A percentile compares a stretch with the other conserved stretches of the same genome.
Conservation (phyloP, 2,113 vertebrate genomes). For the Seriola quinqueradiata region DNA sequence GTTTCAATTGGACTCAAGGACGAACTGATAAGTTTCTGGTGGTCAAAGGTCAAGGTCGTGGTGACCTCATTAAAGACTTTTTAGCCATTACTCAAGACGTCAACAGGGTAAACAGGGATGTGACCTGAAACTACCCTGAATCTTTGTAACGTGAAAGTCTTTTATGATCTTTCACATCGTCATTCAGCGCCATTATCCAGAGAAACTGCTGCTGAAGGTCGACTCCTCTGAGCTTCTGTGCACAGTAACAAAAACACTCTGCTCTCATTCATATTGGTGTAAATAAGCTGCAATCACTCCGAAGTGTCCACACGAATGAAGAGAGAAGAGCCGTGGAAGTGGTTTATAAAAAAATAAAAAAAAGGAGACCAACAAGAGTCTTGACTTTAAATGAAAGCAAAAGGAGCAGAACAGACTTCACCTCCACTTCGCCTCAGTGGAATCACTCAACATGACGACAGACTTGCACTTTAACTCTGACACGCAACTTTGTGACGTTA, state of each 20-base stretch:
- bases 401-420: background rate
- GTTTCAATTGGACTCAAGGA: no score
- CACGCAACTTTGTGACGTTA: no score
- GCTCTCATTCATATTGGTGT: background rate
- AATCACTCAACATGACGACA: background rate
- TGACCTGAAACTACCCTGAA: no score
- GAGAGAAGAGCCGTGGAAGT: background rate
- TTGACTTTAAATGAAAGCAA: background rate
- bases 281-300: background rate
- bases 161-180: no score
- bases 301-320: background rate
- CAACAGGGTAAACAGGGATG: no score
- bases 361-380: background rate
- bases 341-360: background rate
- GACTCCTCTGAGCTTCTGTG: background rate
- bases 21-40: no score
- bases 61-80: no score
- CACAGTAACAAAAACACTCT: background rate
- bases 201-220: slow-evolving; percentile 16
- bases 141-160: no score
- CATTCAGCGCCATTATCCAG: background rate
- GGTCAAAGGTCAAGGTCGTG: no score
- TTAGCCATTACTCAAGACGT: no score
- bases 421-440: background rate
- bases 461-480: background rate